Base-by-base conservation (phyloP, 2,113 vertebrate species). In the Fulmarus glacialis region DNA sequence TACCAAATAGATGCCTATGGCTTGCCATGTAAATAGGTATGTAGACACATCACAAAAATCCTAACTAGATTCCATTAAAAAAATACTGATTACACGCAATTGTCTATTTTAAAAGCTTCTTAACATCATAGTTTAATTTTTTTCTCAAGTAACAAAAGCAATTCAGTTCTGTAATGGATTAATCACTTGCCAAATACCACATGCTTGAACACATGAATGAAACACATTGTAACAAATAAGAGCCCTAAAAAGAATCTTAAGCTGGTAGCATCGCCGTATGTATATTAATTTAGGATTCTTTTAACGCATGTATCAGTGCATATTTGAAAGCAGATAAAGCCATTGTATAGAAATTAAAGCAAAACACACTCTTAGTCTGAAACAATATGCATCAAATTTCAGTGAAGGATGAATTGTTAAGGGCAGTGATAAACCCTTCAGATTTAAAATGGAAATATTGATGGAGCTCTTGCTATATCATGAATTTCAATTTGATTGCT, bases 101-200 rank as follows among this genome's bases (percentile, higher is more conserved):
- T 50, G 12, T 20, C 63, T 89, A 52, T 78, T 94, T 74, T 83
- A 52, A 89, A 92, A 81, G 20, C 23, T 73, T 90, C 38, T 50
- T 74, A 59, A 67, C 8, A 66, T 79, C 24, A 30, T 29, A 53
- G 32, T 66, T 77, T n/a, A 21, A 0, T n/a, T 34, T 60, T 67
- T 93, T 82, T 53, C 55, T 81, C 18, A n/a, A 89, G 30, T 78
- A 71, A 82, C 32, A 91, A 87, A 95, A 79, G 8, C 77, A 68
- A 21, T 95, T 74, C 43, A 47, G 55, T 84, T 92, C 52, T 95
- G 13, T 95, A 95, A 79, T 82, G 47, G 43, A 63, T 70, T 95
- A 84, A 91, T 95, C 60, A 64, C 43, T 95, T 95, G 21, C 75
- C n/a, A 87, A 79, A 66, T 90, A 71, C 15, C 32, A 36, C 32